Conservation (phyloP, 2,797 vertebrate species). For the Emys orbicularis region DNA sequence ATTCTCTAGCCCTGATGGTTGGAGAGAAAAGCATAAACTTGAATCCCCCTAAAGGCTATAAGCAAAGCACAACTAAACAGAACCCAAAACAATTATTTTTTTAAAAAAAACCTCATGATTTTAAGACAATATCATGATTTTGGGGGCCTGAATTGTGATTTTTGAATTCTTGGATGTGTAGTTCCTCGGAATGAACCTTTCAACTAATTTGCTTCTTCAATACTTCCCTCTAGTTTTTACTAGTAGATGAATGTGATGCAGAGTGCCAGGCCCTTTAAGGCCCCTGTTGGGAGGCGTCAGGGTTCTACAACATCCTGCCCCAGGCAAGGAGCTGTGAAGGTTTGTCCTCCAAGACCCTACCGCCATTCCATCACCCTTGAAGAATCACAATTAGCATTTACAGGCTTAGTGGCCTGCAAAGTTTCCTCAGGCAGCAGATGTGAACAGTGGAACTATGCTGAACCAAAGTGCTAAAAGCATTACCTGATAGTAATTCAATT, state of each 20-base stretch:
- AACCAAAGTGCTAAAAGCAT: neutral
- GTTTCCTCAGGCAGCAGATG: neutral
- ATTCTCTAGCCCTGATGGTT: fast-evolving
- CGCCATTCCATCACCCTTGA: neutral
- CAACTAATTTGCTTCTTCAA: neutral
- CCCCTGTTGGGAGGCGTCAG: neutral
- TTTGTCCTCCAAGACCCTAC: fast-evolving
- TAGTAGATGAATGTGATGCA: fast-evolving
- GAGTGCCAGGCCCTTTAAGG: neutral
- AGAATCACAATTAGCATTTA: neutral
- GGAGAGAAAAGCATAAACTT: neutral
- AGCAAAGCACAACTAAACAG: neutral
- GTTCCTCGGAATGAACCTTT: neutral
- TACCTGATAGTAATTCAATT: neutral
- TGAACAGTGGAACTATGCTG: neutral
- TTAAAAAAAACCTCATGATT: too few species aligned
- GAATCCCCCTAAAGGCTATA: neutral
- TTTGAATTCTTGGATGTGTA: neutral
- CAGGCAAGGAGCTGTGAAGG: neutral
- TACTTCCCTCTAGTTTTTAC: fast-evolving
- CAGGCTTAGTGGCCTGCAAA: neutral
- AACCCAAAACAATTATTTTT: neutral
- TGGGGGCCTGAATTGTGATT: neutral
- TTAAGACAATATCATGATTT: neutral
- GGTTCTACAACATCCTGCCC: neutral